Evolutionary conservation across 2,113 vertebrate species (phyloP).

Genomic region (Cynoglossus semilaevis): DNA sequence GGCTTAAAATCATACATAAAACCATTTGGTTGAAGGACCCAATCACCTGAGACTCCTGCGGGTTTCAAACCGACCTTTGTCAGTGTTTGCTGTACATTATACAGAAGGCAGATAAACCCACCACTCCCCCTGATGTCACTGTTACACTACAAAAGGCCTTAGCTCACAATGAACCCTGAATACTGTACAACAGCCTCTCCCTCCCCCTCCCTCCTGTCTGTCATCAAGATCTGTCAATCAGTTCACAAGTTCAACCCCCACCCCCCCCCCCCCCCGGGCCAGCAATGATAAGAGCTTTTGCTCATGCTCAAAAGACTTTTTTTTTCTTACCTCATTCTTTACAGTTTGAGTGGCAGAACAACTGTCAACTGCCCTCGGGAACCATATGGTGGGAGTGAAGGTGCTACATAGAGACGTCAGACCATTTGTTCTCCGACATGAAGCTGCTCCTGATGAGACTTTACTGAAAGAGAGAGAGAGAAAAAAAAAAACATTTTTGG

Average conservation of each 20-base stretch:
- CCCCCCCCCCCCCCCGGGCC: slow-evolving; percentile 4
- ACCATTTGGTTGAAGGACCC: too few relatives aligned
- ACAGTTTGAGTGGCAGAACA: slow-evolving; percentile 28
- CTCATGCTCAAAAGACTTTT: slow-evolving; percentile 38
- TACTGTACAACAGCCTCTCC: not conserved
- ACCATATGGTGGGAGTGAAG: slow-evolving; percentile 62
- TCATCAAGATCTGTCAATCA: slow-evolving; percentile 9
- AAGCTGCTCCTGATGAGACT: slow-evolving; percentile 11
- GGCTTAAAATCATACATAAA: too few relatives aligned
- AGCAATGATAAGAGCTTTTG: slow-evolving; percentile 12
- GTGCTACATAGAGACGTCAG: slow-evolving; percentile 50
- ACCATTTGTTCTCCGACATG: slow-evolving; percentile 49
- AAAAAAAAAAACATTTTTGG: slow-evolving; percentile 1
- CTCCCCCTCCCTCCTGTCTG: not conserved
- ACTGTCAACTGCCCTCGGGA: slow-evolving; percentile 32
- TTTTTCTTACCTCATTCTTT: slow-evolving; percentile 1
- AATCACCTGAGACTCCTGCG: too few relatives aligned
- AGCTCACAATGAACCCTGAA: slow-evolving; percentile 25
- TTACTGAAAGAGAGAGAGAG: too few relatives aligned
- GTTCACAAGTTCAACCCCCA: slow-evolving; percentile 29
- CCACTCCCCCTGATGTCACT: slow-evolving; percentile 62
- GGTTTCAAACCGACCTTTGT: too few relatives aligned
- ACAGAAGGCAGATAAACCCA: slow-evolving; percentile 68
- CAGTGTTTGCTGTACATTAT: not conserved
- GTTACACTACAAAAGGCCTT: slow-evolving; percentile 37